Conservation (phyloP, 2,797 vertebrate species). For the Sphaeramia orbicularis region DNA sequence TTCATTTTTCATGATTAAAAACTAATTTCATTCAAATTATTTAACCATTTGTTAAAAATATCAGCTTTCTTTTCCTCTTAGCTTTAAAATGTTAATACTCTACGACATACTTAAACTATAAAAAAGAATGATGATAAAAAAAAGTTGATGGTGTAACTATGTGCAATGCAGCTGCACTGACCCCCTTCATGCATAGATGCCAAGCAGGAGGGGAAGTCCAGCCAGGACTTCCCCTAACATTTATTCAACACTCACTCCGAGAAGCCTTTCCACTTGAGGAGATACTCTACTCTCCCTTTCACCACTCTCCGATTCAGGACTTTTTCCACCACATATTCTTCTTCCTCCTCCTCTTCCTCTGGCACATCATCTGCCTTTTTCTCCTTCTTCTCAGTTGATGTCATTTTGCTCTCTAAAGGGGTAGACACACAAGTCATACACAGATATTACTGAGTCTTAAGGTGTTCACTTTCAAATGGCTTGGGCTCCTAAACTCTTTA, state of each 20-base stretch:
- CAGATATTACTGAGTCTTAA: not conserved
- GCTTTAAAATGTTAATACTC: not conserved
- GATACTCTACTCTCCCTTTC: slow-evolving; percentile 96
- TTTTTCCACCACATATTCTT: slow-evolving; percentile 98
- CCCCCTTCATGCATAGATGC: too few relatives aligned
- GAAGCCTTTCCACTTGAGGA: slow-evolving; percentile 99
- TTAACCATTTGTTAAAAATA: not conserved
- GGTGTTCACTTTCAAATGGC: not conserved
- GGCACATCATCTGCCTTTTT: slow-evolving; percentile 93
- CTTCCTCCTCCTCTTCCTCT: slow-evolving; percentile 92
- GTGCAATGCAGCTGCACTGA: not conserved
- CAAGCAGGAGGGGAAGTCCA: too few relatives aligned
- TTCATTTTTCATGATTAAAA: not conserved
- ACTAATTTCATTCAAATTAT: not conserved
- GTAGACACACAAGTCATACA: slow-evolving; percentile 31
- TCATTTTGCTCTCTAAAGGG: slow-evolving; percentile 88
- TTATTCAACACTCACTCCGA: slow-evolving; percentile 88
- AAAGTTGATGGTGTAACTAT: not conserved
- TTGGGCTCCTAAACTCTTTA: not conserved
- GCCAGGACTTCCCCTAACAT: not conserved
- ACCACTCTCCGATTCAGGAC: slow-evolving; percentile 95
- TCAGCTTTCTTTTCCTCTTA: accelerated
- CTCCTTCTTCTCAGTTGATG: slow-evolving; percentile 92
- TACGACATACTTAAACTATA: too few relatives aligned
- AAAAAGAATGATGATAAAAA: not conserved